Base-by-base conservation (phyloP, 1,140 invertebrate genomes). In the Choristoneura fumiferana region DNA sequence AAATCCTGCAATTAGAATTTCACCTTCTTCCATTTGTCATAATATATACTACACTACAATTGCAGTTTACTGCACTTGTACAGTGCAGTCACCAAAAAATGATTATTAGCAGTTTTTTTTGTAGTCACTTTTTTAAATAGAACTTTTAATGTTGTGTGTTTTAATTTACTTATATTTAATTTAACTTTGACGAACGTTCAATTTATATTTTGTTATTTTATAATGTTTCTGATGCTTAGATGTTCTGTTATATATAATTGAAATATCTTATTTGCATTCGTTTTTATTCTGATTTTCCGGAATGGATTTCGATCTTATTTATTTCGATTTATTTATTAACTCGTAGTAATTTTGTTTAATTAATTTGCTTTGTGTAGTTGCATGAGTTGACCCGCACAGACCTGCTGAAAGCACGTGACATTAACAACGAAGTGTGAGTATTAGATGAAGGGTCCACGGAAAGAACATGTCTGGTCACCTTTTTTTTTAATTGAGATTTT, bases 341-440 rank as follows among this genome's bases (percentile, higher is more conserved):
- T 35, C 5, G 12, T 29, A 2, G n/a, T 54, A 0, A 15, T 53
- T 36, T 54, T n/a, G 34, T 49, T 49, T 17, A n/a, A 49, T 71
- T 83, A 59, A 71, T 76, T 84, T 78, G 80, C 82, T 85, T 75
- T 79, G 62, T 74, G 71, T 84, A 84, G 75, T 84, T 87, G 84
- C 84, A 87, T 87, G 84, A 65, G 68, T 76, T 77, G 58, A 67
- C 71, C 75, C 62, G 39, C 67, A 69, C 69, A 62, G 59, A 54
- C 60, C 65, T 40, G 54, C 53, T 15, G 59, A 63, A 56, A 62
- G 58, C 58, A 76, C 63, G 34, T 14, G 22, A 12, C 52, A 54
- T 45, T 69, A 69, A 70, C 55, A 38, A 15, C 57, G 54, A 56
- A 62, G 58, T 67, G 78, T 81, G 63, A 81, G 78, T 84, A 80